Evolutionary conservation across 2,113 vertebrate genomes (phyloP), one percentile per base, ranked within the genome.

Genomic region (Orthonyx spaldingii): DNA sequence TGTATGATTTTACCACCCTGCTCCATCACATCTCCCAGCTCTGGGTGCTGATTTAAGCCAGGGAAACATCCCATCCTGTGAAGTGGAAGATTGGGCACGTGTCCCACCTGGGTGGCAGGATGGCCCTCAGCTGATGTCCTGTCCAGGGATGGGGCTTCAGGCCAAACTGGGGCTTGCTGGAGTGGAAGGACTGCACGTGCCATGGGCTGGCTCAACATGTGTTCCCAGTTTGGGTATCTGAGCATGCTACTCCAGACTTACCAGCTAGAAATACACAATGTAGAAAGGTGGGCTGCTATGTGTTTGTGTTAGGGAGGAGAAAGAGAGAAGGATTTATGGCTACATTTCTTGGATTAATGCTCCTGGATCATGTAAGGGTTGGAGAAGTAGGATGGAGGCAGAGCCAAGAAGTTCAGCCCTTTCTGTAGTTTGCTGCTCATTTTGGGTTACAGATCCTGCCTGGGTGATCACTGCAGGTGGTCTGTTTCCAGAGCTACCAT

Each of bases 161-260:
- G 24, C 9, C 80, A 71, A 35, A 72, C 24, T 19, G 11, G 27
- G 24, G 16, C 35, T 72, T 23, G 33, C 21, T 83, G 11, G 35
- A 47, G 30, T 49, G 9, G 17, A 53, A 75, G 46, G 44, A 33
- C 32, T 57, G 28, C 2, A 4, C 0, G 0, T 63, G 35, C 56
- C 0, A 0, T 12, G 47, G 42, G 24, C 21, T 55, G 49, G 23
- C 30, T 50, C 39, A 6, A 18, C 13, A 3, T 0, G 1, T 15
- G 18, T 7, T 42, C 23, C 7, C 5, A 1, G 5, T 37, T 57
- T 35, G 16, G 35, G 30, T 22, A 26, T 9, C 7, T 41, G 61
- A 82, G 21, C 49, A 11, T 0, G 8, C 16, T 27, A 1, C 37
- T 90, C 52, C 50, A 33, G 44, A 10, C 11, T 32, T 56, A 35